phyloP scores from a whole-genome alignment of 2,113 vertebrate species.

The Muscicapa adusta region DNA sequence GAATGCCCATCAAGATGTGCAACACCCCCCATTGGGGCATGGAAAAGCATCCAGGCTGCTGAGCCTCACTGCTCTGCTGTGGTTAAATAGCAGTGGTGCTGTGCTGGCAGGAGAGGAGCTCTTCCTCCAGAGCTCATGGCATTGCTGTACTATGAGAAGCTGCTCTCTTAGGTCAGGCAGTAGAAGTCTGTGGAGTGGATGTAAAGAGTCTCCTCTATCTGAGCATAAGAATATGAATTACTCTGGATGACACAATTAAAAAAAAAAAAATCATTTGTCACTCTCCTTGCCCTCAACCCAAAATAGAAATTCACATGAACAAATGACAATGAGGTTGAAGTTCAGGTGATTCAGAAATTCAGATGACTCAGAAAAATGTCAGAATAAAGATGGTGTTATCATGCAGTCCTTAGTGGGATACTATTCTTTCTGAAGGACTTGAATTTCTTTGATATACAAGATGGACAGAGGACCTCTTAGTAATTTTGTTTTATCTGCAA shows the following conservation, averaged over 20 bases:
- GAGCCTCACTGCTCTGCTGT: not conserved
- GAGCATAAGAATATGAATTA: not conserved
- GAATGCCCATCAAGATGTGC: not conserved
- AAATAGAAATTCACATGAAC: not conserved
- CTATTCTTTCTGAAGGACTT: not conserved
- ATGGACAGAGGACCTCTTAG: not conserved
- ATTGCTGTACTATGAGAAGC: not conserved
- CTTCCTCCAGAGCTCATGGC: not conserved
- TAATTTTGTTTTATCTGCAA: not conserved
- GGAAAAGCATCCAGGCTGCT: not conserved
- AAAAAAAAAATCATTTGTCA: not conserved
- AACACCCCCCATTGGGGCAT: not conserved
- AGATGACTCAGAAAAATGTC: constrained; percentile 39
- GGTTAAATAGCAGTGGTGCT: not conserved
- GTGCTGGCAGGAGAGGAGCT: not conserved
- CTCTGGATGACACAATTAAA: not conserved
- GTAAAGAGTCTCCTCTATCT: not conserved
- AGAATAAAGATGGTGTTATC: not conserved
- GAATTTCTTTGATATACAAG: not conserved
- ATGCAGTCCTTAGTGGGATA: not conserved
- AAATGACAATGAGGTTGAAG: constrained; percentile 13
- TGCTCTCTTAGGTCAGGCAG: not conserved
- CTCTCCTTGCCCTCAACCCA: not conserved
- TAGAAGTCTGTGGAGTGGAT: not conserved
- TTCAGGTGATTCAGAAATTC: constrained; percentile 49